Base-by-base conservation (phyloP, 2,113 vertebrate genomes). In the Rhabdomys dilectus region DNA sequence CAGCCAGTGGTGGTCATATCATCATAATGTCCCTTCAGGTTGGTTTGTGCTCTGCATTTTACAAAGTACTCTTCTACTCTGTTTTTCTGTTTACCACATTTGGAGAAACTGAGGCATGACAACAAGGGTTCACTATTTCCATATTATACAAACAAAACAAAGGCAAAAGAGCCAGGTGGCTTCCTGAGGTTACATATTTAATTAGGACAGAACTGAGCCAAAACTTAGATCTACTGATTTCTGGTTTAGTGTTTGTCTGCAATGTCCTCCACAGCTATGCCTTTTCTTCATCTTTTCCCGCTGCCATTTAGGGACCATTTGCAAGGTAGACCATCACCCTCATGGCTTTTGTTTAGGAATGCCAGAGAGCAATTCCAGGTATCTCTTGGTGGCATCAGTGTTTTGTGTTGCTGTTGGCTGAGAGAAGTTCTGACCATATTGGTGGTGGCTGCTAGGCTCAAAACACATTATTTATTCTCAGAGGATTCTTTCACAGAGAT, bases 11-110 rank as follows among this genome's bases (percentile, higher is more conserved):
- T n/a, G n/a, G n/a, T n/a, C n/a, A n/a, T n/a, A n/a, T n/a, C n/a
- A n/a, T n/a, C n/a, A 92, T 94, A 75, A 93, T 81, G 51, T 56
- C 39, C 31, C 42, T 42, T 87, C 75, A 53, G 77, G 76, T 72
- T 73, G 82, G 48, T 96, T 95, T 96, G 92, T 68, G 42, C 73
- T 89, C 53, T 68, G 68, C 10, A 81, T 15, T 93, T 96, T 94
- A 80, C 64, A 93, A 68, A 96, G 39, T 31, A 94, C 36, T 88
- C n/a, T 91, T n/a, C 48, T 92, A 22, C 91, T 96, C 21, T 77
- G 76, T 88, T 53, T 92, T 96, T 96, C 70, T 97, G 88, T 39
- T 81, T 31, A 80, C n/a, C 42, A 56, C 56, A 56, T 62, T 51
- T 77, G 78, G 36, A 94, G 13, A 11, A 94, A 90, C 73, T 95